These are phyloP conservation scores for Scaptomyza graminum DNA, from an alignment of 1,140 invertebrate genomes.

Conservation along the genomic window DNA sequence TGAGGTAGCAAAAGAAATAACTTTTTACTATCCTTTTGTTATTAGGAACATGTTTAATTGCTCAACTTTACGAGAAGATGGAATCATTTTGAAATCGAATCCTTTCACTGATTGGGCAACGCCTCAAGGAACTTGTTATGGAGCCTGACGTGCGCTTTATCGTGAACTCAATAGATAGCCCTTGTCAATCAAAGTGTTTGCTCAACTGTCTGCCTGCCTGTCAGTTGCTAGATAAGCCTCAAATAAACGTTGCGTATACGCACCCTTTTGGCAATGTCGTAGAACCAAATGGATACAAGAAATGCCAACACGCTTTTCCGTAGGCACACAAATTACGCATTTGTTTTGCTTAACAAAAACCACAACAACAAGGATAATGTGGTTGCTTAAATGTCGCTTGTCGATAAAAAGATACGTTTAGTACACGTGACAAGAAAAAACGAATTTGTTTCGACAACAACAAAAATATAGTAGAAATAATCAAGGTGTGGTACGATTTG, in stretches of 20 bases:
- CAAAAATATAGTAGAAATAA: conserved; percentile 20
- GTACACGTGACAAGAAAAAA: conserved; percentile 2
- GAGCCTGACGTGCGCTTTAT: background rate
- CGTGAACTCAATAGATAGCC: background rate
- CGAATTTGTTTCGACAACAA: conserved; percentile 20
- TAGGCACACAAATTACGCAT: conserved; percentile 15
- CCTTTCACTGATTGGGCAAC: too few relatives aligned
- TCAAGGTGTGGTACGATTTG: conserved; percentile 41
- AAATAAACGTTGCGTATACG: conserved; percentile 27
- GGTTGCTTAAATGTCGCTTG: background rate
- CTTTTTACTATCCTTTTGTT: too few relatives aligned
- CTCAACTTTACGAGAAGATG: too few relatives aligned
- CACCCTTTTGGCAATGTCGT: conserved; percentile 6
- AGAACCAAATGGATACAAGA: background rate
- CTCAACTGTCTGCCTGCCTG: conserved; percentile 9
- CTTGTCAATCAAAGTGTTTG: conserved; percentile 24
- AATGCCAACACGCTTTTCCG: conserved; percentile 11
- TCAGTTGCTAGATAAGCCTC: conserved; percentile 25
- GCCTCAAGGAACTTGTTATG: background rate
- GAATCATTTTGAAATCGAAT: background rate
- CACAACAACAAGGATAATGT: conserved; percentile 8
- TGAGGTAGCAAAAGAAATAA: too few relatives aligned
- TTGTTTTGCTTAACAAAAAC: conserved; percentile 4
- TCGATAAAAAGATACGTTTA: conserved; percentile 25
- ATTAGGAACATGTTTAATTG: too few relatives aligned